Evolutionary conservation across 1,140 invertebrate genomes (phyloP).

Genomic region (Drosophila paulistorum): DNA sequence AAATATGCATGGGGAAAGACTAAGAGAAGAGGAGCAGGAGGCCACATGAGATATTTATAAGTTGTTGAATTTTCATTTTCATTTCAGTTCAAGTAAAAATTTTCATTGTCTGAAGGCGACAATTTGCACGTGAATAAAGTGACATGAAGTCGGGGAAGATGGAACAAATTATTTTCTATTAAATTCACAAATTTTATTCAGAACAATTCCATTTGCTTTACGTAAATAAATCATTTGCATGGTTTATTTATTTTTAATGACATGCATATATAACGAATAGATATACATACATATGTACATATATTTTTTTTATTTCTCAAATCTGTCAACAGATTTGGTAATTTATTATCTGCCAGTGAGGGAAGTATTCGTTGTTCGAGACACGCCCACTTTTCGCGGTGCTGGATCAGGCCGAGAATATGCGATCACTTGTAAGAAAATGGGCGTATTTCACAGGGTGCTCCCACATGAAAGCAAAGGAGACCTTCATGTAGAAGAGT

Average conservation of each 20-base stretch:
- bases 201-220: neutral
- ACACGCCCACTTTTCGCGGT: conserved; percentile 59
- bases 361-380: conserved; percentile 8
- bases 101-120: conserved; percentile 71
- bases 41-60: conserved; percentile 64
- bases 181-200: conserved; percentile 28
- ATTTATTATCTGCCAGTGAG: conserved; percentile 63
- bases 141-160: neutral
- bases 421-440: conserved; percentile 62
- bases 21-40: conserved; percentile 18
- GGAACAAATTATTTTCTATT: conserved; percentile 53
- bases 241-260: conserved; percentile 73
- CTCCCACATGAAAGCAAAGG: conserved; percentile 23
- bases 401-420: conserved; percentile 30
- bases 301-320: conserved; percentile 17
- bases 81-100: conserved; percentile 55
- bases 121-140: conserved; percentile 46
- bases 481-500: conserved; percentile 49
- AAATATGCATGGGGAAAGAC: conserved; percentile 20
- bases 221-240: conserved; percentile 59
- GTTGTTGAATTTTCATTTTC: conserved; percentile 75
- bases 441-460: conserved; percentile 50
- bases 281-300: neutral
- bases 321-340: conserved; percentile 67
- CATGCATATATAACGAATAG: conserved; percentile 32